A percentile compares a stretch with the other conserved stretches of the same genome.
Evolutionary conservation across 2,797 vertebrate genomes (phyloP).

Genomic region (Microctenopoma stevenorrisi): DNA sequence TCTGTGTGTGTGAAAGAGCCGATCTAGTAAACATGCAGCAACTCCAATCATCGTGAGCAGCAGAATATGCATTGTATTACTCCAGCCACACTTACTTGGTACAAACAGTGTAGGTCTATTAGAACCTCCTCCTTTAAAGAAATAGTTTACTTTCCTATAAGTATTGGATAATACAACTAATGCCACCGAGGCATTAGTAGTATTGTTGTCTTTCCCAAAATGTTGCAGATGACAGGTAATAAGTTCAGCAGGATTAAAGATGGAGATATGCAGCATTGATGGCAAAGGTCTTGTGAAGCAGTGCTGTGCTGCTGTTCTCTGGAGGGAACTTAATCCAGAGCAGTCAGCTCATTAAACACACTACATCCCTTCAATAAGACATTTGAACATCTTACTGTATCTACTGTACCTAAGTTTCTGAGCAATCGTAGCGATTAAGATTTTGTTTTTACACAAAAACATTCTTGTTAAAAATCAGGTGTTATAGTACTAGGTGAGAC

Average conservation of each 20-base stretch:
- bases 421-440: too few species aligned
- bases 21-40: conserved; percentile 2
- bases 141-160: background rate
- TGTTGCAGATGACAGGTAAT: conserved; percentile 9
- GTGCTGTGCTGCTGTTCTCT: conserved; percentile 6
- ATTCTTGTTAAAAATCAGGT: too few species aligned
- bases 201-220: background rate
- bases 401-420: too few species aligned
- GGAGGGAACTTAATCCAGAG: conserved; percentile 1
- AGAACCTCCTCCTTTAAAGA: background rate
- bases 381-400: too few species aligned
- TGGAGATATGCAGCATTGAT: conserved; percentile 26
- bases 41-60: conserved; percentile 7
- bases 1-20: background rate
- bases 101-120: background rate
- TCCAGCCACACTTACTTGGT: conserved; percentile 16
- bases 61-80: conserved; percentile 34
- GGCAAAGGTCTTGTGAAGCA: conserved; percentile 2
- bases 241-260: conserved; percentile 20
- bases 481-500: too few species aligned
- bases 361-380: too few species aligned
- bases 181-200: background rate
- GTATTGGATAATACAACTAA: background rate
- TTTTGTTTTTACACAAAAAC: too few species aligned
- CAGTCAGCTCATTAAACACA: conserved; percentile 19